A percentile compares a stretch with the other conserved stretches of the same genome.
Evolutionary conservation across 2,113 vertebrate species (phyloP).

Genomic region (Herpailurus yagouaroundi): DNA sequence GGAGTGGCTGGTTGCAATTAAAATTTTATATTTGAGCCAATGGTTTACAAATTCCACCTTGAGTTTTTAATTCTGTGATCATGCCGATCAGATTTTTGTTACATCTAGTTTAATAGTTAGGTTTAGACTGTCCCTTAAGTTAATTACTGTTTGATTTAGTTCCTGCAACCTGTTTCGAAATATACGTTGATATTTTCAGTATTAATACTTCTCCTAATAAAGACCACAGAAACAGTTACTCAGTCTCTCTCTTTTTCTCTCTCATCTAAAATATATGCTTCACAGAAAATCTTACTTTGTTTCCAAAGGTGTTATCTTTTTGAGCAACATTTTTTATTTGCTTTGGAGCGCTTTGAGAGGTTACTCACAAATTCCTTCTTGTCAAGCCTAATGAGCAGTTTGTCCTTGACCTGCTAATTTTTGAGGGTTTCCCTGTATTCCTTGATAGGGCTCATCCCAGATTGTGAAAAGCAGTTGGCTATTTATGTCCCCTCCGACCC

Average conservation of each 20-base stretch:
- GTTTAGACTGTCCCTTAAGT: background rate
- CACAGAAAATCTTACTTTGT: background rate
- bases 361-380: slow-evolving; percentile 58
- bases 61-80: background rate
- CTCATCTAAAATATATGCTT: background rate
- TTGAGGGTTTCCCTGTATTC: slow-evolving; percentile 26
- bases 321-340: slow-evolving; percentile 42
- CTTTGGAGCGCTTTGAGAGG: slow-evolving; percentile 40
- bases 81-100: background rate
- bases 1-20: background rate
- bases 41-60: background rate
- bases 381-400: slow-evolving; percentile 52
- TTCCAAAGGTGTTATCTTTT: slow-evolving; percentile 59
- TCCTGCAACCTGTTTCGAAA: slow-evolving; percentile 31
- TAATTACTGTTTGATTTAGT: background rate
- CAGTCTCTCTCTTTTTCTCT: background rate
- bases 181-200: background rate
- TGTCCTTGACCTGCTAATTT: slow-evolving; percentile 61
- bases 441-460: background rate
- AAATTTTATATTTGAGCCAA: background rate
- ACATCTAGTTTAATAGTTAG: background rate
- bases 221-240: background rate
- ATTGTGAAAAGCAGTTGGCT: slow-evolving; percentile 42
- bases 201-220: background rate
- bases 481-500: background rate